Evolutionary conservation across 2,113 vertebrate species (phyloP), one percentile per base, ranked within the genome.

Genomic region (Trematocara marginatum): DNA sequence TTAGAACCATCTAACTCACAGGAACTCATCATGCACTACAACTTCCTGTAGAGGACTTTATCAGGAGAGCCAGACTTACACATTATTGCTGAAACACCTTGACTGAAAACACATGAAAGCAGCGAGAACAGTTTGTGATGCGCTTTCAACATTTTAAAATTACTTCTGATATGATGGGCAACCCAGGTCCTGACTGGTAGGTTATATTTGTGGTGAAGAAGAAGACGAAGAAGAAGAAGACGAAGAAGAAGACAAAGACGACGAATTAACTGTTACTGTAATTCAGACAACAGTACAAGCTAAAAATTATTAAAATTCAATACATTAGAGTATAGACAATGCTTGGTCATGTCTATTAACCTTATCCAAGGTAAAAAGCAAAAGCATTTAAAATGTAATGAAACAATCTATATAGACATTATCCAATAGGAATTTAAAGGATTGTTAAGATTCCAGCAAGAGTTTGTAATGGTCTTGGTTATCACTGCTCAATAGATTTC

Each of bases 1-100:
- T 93, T 49, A 86, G 83, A 86, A 89, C 71, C 89, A 87, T 91
- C 79, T 78, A 90, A 82, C 93, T 91, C 34, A 90, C 90, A 97
- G 97, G 97, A 97, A 93, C 95, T 97, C 96, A 96, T 97, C 92
- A 85, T 92, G 38, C 90, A 95, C 94, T 95, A 97, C 76, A 87
- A 97, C 97, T 97, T 97, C 97, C 97, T 97, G 96, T 92, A 89
- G 92, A 95, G 92, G 15, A 87, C 85, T 94, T 97, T 97, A 97
- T 97, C 97, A 96, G 86, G 1, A 59, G 35, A 81, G 84, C 93
- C 96, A 96, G 96, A 95, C 91, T 83, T 90, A 89, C 76, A 45
- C 38, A 88, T 89, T 92, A 93, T 92, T 95, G 82, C 12, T 83
- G 59, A 9, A 45, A 23, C 23, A 51, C 84, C 81, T 53, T 26